These are phyloP conservation scores for Aporrectodea caliginosa DNA, from an alignment of 1,140 invertebrate genomes.

Conservation along the genomic window DNA sequence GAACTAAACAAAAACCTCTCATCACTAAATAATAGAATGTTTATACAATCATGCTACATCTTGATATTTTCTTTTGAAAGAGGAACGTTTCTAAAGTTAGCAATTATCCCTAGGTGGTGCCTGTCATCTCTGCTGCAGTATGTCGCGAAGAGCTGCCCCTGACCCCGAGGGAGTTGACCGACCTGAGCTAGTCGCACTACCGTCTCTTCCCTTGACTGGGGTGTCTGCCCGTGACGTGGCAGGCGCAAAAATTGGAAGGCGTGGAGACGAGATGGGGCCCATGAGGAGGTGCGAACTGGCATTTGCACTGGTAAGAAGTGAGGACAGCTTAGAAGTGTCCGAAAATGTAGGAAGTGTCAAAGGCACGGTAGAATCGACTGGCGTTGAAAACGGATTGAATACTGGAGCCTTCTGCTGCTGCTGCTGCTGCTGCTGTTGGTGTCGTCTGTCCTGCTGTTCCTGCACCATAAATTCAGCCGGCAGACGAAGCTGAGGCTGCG, in stretches of 20 bases:
- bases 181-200: background rate
- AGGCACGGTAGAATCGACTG: background rate
- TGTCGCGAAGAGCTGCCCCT: background rate
- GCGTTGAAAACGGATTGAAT: background rate
- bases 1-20: too few species aligned
- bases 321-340: background rate
- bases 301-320: background rate
- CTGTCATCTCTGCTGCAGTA: background rate
- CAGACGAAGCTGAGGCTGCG: conserved; percentile 61
- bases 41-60: too few species aligned
- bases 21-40: too few species aligned
- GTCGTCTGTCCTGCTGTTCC: conserved; percentile 40
- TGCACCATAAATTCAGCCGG: conserved; percentile 60
- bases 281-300: background rate
- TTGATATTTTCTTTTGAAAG: too few species aligned
- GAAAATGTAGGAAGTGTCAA: background rate
- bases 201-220: background rate
- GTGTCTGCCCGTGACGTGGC: background rate
- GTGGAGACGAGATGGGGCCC: background rate
- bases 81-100: too few species aligned
- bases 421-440: conserved; percentile 11
- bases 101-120: too few species aligned
- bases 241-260: background rate
- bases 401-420: background rate
- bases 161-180: background rate